A percentile compares a stretch with the other conserved stretches of the same genome.
Evolutionary conservation across 64 coral and sea anemone genomes (phyloP).

Genomic region (Montipora cactus): DNA sequence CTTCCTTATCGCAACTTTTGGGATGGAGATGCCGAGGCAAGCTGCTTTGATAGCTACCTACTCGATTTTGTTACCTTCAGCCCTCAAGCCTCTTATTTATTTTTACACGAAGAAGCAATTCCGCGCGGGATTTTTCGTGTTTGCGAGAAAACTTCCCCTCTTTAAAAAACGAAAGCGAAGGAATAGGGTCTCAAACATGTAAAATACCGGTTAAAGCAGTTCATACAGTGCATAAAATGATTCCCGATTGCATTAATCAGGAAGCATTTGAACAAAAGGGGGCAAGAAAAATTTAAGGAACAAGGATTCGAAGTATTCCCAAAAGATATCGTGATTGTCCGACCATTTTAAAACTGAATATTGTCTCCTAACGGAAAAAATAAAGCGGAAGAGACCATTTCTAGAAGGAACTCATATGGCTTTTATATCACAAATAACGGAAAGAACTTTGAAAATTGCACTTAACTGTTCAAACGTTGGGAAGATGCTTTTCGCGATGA

Average conservation of each 20-base stretch:
- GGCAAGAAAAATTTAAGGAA: slow-evolving; percentile 10
- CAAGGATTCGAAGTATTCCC: neutral
- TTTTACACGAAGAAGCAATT: slow-evolving; percentile 72
- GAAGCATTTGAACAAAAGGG: neutral
- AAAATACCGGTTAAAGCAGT: neutral
- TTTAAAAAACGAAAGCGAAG: slow-evolving; percentile 31
- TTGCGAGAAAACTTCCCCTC: neutral
- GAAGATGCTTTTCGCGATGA: no score
- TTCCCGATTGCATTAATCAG: no score
- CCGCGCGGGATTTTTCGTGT: slow-evolving; percentile 37
- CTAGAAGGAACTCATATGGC: no score
- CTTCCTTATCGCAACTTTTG: slow-evolving; percentile 55
- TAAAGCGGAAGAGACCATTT: no score
- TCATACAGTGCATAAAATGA: neutral
- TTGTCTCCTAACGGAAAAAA: no score
- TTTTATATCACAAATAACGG: no score
- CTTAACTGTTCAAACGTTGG: no score
- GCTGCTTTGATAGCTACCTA: slow-evolving; percentile 67
- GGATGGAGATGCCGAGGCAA: slow-evolving; percentile 68
- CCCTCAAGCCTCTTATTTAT: slow-evolving; percentile 75
- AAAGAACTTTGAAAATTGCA: neutral
- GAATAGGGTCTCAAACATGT: neutral
- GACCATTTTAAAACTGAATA: no score
- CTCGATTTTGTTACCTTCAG: slow-evolving; percentile 40
- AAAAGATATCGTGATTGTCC: neutral